Evolutionary conservation across 2,888 invertebrate species (phyloP), one percentile per base, ranked within the genome.

Genomic region (Drosophila atripex): DNA sequence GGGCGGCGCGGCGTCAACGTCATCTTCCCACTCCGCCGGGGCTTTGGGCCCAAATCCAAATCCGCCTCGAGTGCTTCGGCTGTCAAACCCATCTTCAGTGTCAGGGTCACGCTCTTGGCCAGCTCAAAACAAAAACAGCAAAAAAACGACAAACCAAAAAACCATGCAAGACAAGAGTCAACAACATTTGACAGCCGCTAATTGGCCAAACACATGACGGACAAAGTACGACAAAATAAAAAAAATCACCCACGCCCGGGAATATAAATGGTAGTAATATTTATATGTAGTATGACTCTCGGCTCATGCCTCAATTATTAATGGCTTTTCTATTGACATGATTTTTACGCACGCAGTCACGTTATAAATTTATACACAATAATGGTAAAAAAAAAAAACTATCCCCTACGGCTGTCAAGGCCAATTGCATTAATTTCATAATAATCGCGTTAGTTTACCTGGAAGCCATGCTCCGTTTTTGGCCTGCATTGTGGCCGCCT

Each of bases 131-230:
- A 58, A 66, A 39, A 21, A 32, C 28, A 23, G n/a, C 38, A 38
- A 38, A 39, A 52, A 21, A 18, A 50, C 4, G 55, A 46, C 58
- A 25, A 32, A 50, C 9, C 9, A 8, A 25, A 49, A 45, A 61
- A 35, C 23, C 51, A 35, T 16, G 43, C 38, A 12, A 12, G 63
- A 30, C 38, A 73, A 78, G 76, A 86, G 80, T 86, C 87, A 84
- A 86, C 87, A 82, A 55, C 77, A 84, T 86, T 84, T 85, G 87
- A 84, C 87, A 82, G 82, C 87, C 69, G 87, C 75, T 82, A 82
- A 82, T 82, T 82, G 82, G 85, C 87, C 49, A 73, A 84, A 54
- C 53, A 49, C 78, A 82, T 75, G 57, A 58, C 56, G 61, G 60
- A 66, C 82, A 64, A 69, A 55, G 43, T 82, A 69, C 35, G 45